These are phyloP conservation scores for Menura novaehollandiae DNA, from an alignment of 2,113 vertebrate genomes.

Conservation along the genomic window DNA sequence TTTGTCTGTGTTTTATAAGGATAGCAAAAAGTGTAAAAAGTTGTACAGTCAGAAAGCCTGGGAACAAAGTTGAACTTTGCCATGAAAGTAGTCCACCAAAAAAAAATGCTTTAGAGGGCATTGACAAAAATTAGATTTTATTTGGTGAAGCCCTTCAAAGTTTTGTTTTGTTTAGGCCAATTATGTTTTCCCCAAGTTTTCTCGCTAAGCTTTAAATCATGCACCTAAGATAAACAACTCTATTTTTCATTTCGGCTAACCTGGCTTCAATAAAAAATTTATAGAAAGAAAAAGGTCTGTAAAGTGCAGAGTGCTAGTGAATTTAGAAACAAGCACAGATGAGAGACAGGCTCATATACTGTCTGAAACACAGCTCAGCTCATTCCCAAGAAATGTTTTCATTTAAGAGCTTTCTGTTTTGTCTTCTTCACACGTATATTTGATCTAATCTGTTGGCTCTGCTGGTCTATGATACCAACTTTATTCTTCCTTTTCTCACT, in stretches of 20 bases:
- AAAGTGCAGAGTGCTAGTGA: background rate
- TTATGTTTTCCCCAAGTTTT: background rate
- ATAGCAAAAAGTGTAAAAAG: background rate
- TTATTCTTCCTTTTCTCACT: constrained; percentile 42
- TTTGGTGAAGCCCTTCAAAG: background rate
- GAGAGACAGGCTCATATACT: background rate
- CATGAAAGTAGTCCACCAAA: background rate
- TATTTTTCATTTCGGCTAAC: constrained; percentile 20
- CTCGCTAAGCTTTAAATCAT: background rate
- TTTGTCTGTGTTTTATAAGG: constrained; percentile 4
- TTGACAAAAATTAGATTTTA: constrained; percentile 3
- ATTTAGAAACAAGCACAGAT: background rate
- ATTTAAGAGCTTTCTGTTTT: constrained; percentile 18
- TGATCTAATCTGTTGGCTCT: constrained; percentile 26
- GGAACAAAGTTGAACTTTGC: constrained; percentile 30
- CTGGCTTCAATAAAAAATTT: constrained; percentile 14
- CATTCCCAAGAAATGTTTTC: background rate
- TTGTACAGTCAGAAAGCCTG: background rate
- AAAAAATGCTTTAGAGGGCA: background rate
- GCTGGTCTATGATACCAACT: background rate
- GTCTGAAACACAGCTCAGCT: background rate
- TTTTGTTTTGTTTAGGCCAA: background rate
- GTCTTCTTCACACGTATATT: constrained; percentile 29
- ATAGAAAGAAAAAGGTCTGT: background rate
- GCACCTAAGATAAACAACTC: background rate